These are phyloP conservation scores for Sebastes fasciatus DNA, from an alignment of 2,113 vertebrate species.

Conservation along the genomic window DNA sequence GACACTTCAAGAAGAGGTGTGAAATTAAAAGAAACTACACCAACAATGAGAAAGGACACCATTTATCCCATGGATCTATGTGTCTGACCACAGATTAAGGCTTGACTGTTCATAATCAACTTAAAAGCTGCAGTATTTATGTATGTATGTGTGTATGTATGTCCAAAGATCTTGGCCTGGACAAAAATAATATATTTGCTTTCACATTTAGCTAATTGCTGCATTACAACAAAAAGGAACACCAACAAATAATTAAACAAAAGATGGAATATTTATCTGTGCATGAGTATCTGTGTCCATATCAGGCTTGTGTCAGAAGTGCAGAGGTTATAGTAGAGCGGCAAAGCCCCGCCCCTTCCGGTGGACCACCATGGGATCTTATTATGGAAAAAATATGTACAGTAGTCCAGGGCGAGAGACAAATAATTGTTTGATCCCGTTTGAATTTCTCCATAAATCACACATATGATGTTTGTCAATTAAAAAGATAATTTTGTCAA, in stretches of 20 bases:
- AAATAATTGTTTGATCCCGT: too few species aligned
- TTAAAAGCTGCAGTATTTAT: background rate
- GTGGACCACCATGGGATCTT: too few species aligned
- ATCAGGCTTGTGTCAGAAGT: background rate
- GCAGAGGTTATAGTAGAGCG: background rate
- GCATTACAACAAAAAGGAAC: constrained; percentile 12
- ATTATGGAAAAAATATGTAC: too few species aligned
- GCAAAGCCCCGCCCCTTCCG: too few species aligned
- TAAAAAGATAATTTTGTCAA: too few species aligned
- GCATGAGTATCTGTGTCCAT: background rate
- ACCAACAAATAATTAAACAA: constrained; percentile 6
- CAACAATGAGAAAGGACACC: constrained; percentile 10
- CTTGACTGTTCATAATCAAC: background rate
- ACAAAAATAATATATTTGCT: background rate
- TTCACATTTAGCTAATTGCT: constrained; percentile 1
- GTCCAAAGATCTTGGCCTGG: background rate
- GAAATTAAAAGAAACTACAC: constrained; percentile 20
- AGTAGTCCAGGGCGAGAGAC: too few species aligned
- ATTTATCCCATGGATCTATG: constrained; percentile 12
- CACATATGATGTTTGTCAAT: too few species aligned
- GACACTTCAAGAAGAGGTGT: constrained; percentile 47
- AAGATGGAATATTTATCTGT: background rate
- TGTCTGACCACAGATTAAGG: background rate
- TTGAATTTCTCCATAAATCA: too few species aligned
- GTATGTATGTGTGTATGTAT: background rate